Conservation (phyloP, 2,888 invertebrate genomes). For the Pomacea canaliculata region DNA sequence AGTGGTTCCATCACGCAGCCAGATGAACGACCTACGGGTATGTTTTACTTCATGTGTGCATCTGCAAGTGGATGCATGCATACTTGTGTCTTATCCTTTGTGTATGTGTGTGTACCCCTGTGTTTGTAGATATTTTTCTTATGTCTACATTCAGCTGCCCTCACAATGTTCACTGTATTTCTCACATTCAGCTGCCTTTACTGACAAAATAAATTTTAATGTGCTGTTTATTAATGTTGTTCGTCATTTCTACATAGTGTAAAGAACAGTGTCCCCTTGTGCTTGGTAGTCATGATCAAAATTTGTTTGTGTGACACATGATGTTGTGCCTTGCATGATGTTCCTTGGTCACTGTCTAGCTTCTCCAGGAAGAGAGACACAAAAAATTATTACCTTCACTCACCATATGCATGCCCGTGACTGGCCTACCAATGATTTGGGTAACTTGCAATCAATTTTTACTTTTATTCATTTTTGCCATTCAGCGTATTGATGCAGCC, state of each 20-base stretch:
- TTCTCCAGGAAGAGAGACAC: conserved; percentile 22
- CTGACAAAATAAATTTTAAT: too few relatives aligned
- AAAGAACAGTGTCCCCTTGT: too few relatives aligned
- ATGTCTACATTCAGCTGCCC: neutral
- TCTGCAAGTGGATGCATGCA: neutral
- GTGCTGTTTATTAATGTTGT: too few relatives aligned
- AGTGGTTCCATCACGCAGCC: conserved; percentile 41
- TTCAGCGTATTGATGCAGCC: too few relatives aligned
- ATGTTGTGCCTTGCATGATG: too few relatives aligned
- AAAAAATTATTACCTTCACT: conserved; percentile 44
- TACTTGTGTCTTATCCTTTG: neutral
- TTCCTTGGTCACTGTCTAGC: neutral
- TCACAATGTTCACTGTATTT: too few relatives aligned
- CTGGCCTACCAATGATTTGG: conserved; percentile 20
- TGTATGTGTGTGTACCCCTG: conserved; percentile 10
- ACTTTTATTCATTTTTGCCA: too few relatives aligned
- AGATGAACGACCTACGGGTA: conserved; percentile 31
- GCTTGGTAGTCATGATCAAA: too few relatives aligned
- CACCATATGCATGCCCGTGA: conserved; percentile 35
- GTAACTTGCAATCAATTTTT: neutral
- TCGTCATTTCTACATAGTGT: too few relatives aligned
- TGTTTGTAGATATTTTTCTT: conserved; percentile 3
- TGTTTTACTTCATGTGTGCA: neutral
- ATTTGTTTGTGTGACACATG: too few relatives aligned
- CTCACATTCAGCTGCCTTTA: too few relatives aligned